Percentiles rank a stretch among this genome's conserved stretches.
phyloP scores from a whole-genome alignment of 2,113 vertebrate species.

The Passer domesticus region DNA sequence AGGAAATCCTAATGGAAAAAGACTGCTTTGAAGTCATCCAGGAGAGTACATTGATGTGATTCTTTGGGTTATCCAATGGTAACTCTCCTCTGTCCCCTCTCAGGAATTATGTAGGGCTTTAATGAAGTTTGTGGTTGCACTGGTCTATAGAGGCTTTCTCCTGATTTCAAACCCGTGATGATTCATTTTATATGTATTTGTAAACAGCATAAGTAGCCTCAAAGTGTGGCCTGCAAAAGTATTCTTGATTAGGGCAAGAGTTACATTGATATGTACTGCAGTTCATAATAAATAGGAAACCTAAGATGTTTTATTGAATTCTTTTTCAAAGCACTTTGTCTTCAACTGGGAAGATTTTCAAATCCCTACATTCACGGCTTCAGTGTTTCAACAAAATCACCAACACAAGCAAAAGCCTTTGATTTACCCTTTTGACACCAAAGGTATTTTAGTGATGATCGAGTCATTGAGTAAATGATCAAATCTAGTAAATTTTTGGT shows the following conservation, averaged over 20 bases:
- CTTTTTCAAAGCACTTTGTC: neutral
- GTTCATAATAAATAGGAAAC: neutral
- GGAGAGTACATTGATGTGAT: neutral
- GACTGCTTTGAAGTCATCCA: neutral
- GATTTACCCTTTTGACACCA: neutral
- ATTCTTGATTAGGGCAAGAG: neutral
- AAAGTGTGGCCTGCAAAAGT: neutral
- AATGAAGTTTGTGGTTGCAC: neutral
- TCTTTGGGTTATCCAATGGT: rapidly evolving
- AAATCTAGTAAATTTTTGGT: neutral
- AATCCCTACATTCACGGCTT: neutral
- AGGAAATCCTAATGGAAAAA: neutral
- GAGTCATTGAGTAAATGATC: neutral
- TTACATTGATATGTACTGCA: neutral
- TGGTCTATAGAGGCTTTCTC: neutral
- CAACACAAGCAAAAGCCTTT: neutral
- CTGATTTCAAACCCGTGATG: neutral
- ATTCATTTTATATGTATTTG: neutral
- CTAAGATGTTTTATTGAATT: neutral
- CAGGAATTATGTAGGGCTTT: neutral
- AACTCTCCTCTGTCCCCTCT: neutral
- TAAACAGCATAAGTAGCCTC: neutral
- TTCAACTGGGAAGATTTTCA: neutral
- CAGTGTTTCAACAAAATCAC: neutral
- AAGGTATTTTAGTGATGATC: neutral